Evolutionary conservation across 2,888 invertebrate species (phyloP), one percentile per base, ranked within the genome.

Genomic region (Caradrina kadenii): DNA sequence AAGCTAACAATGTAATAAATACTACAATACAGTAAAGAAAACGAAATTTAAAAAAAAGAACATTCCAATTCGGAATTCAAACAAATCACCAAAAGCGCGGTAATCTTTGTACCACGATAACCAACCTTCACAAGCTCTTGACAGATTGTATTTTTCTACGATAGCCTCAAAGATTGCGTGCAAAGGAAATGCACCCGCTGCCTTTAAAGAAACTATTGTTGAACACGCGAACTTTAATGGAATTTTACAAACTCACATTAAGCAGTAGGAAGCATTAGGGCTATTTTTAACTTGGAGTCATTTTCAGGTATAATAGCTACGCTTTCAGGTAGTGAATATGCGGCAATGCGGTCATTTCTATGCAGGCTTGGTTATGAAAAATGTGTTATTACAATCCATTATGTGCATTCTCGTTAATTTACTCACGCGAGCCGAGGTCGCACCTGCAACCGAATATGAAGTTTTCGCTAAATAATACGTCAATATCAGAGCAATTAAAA

Each of bases 211-310:
- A 86, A 88, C 75, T 84, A 73, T 70, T 60, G 45, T 59, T n/a
- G 19, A 77, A 75, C 90, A 90, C 88, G 89, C 89, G 64, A 89
- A 53, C 71, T 49, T 60, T 83, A 88, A 87, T 88, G 87, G 88
- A 79, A 82, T 85, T 85, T 85, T 73, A 77, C 72, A 82, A 88
- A 84, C 78, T 82, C 63, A 76, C 83, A 81, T 82, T 78, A 76
- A 74, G 21, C 69, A 63, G 78, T 63, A 71, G 63, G 62, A 73
- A 71, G 69, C 62, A 71, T 69, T 72, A 55, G 49, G 58, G 71
- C 75, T 84, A 82, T 83, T 81, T 83, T 75, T 77, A 84, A 79
- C 71, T 66, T 61, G 39, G 35, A 56, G 21, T 60, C 61, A 60
- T 69, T 81, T 64, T 61, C 50, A 62, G 54, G 63, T 53, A 64